Conservation (phyloP, 2,888 invertebrate genomes). For the Pheosia gnoma region DNA sequence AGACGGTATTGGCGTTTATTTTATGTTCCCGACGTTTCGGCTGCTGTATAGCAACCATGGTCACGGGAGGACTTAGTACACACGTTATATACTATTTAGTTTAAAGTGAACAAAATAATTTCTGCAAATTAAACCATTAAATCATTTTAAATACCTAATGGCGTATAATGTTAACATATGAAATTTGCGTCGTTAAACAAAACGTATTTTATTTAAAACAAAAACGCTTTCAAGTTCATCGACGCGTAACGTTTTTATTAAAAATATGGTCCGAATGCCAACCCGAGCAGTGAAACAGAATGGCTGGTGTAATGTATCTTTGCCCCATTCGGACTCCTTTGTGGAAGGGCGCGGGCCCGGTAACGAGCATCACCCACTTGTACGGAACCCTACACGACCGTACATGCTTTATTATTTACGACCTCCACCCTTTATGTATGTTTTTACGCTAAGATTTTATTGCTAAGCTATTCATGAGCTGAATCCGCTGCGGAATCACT, state of each 20-base stretch:
- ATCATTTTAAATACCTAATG: not conserved
- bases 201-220: slow-evolving; percentile 38
- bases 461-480: slow-evolving; percentile 77
- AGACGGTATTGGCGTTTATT: no score
- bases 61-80: no score
- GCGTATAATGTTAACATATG: no score
- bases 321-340: slow-evolving; percentile 73
- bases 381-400: slow-evolving; percentile 59
- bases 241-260: slow-evolving; percentile 59
- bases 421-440: slow-evolving; percentile 77
- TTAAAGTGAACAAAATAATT: slow-evolving; percentile 1
- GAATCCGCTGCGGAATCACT: slow-evolving; percentile 64
- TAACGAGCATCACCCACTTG: slow-evolving; percentile 79
- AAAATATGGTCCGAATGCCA: slow-evolving; percentile 59
- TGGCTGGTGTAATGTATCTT: slow-evolving; percentile 76
- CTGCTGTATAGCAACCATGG: no score
- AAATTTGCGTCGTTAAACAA: slow-evolving; percentile 36
- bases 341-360: slow-evolving; percentile 69
- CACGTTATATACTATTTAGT: no score
- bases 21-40: no score
- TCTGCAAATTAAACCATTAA: slow-evolving; percentile 17
- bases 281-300: slow-evolving; percentile 66
- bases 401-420: slow-evolving; percentile 82
- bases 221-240: slow-evolving; percentile 42
- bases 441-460: slow-evolving; percentile 83